Base-by-base conservation (phyloP, 2,888 invertebrate genomes). In the Lissonota sp. region DNA sequence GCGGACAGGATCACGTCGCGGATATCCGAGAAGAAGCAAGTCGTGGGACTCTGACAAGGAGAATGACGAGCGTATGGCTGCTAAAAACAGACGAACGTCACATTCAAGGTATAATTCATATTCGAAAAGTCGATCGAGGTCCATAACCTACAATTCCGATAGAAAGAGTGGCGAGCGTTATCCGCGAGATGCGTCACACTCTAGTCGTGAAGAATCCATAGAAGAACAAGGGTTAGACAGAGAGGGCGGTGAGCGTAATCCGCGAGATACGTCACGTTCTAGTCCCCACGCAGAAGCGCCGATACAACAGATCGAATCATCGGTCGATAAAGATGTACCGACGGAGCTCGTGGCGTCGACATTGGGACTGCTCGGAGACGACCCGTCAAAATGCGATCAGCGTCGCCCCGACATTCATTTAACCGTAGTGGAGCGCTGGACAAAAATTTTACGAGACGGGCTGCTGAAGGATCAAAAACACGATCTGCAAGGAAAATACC, bases 31-130 rank as follows among this genome's bases (percentile, higher is more conserved):
- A 57, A 67, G 40, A 51, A 42, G 44, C 49, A 46, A 67, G 55
- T 55, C 67, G 53, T 44, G 57, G 44, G 57, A 55, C 46, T 73
- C 77, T 42, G 66, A 77, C 8, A 77, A 77, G 46, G 80, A 77
- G 60, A 83, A 80, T 80, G 74, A 67, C 37, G 78, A 72, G 74
- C 77, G 67, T 80, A 67, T 74, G 67, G 71, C 77, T 75, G 73
- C 7, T 60, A 66, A 66, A 46, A 5, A 64, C 73, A 73, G 83
- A 80, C 80, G 83, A 83, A 5, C 75, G 75, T 80, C 74, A 69
- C 72, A 69, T 78, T 75, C 71, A 12, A 42, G 51, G 14, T 67
- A 58, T 7, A 6, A 7, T 16, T 37, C 51, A 14, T n/a, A 42
- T n/a, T 55, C 55, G 12, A 77, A 37, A 39, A 64, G 46, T 10